Conservation (phyloP, 2,113 vertebrate genomes). For the Mesitornis unicolor region DNA sequence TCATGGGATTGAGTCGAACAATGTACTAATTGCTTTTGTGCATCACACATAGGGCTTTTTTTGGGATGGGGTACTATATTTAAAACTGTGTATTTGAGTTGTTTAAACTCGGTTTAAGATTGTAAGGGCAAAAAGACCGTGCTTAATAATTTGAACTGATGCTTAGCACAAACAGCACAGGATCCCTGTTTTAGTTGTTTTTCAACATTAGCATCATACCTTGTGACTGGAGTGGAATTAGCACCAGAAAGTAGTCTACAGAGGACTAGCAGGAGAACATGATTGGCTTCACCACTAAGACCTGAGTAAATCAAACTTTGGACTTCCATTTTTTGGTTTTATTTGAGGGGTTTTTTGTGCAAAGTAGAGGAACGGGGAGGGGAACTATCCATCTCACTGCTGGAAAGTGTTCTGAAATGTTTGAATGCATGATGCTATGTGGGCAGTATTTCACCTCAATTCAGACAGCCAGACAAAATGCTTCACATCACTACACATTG, state of each 20-base stretch:
- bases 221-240: background rate
- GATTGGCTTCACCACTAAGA: background rate
- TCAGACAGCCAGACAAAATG: background rate
- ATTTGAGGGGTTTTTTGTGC: background rate
- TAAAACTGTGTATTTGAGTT: background rate
- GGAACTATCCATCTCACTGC: background rate
- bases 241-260: background rate
- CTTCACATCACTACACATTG: no score
- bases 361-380: background rate
- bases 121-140: background rate
- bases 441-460: background rate
- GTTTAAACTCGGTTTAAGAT: background rate
- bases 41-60: background rate
- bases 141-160: background rate
- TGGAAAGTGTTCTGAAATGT: background rate
- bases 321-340: background rate
- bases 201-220: background rate
- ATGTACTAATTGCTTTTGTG: constrained; percentile 44
- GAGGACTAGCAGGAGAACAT: background rate
- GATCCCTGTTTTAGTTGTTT: background rate
- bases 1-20: background rate
- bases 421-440: background rate
- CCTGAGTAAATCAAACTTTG: background rate
- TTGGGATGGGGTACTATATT: background rate
- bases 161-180: background rate